A percentile compares a stretch with the other conserved stretches of the same genome.
phyloP scores from a whole-genome alignment of 2,113 vertebrate species.

The Syrrhaptes paradoxus region DNA sequence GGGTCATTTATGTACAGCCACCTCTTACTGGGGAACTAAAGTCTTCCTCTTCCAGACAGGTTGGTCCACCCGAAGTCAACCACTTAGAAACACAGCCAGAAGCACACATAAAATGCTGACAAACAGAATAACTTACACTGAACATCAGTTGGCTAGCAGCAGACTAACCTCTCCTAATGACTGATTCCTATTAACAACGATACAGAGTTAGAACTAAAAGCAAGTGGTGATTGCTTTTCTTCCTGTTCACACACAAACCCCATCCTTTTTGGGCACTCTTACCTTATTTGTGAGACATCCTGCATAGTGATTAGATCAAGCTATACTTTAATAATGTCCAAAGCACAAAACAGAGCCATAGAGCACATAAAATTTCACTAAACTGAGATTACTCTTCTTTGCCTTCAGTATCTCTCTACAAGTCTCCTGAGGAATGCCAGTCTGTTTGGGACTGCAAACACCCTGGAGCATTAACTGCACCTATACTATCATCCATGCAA shows the following conservation, averaged over 20 bases:
- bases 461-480: neutral
- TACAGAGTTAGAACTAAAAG: neutral
- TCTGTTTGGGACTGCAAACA: neutral
- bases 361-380: neutral
- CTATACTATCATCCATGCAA: neutral
- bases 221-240: neutral
- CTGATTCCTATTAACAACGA: neutral
- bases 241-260: neutral
- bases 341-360: neutral
- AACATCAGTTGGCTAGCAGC: neutral
- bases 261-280: neutral
- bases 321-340: neutral
- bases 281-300: neutral
- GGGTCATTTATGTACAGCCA: neutral
- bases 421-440: neutral
- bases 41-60: neutral
- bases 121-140: neutral
- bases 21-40: neutral
- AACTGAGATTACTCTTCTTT: neutral
- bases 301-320: neutral
- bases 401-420: neutral
- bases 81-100: neutral
- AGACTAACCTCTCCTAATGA: neutral
- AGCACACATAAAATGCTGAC: neutral
- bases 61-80: neutral